A percentile compares a stretch with the other conserved stretches of the same genome.
Evolutionary conservation across 2,113 vertebrate genomes (phyloP).

Genomic region (Lates calcarifer): DNA sequence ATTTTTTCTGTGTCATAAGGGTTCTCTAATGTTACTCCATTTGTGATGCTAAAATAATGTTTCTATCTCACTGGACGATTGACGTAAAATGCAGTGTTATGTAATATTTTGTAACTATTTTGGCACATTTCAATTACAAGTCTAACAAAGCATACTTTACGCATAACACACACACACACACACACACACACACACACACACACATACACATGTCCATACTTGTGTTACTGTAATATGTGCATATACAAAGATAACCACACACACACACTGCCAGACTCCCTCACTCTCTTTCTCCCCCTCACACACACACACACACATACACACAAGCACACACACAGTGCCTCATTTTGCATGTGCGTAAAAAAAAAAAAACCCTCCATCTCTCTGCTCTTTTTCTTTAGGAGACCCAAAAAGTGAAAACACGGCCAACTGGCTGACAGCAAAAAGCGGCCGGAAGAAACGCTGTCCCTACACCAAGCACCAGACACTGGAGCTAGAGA

Average conservation of each 20-base stretch:
- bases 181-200: constrained; percentile 18
- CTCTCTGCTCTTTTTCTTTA: constrained; percentile 79
- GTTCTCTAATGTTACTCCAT: not conserved
- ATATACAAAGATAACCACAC: not conserved
- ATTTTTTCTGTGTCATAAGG: not conserved
- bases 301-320: constrained; percentile 19
- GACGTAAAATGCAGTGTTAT: not conserved
- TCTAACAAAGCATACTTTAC: constrained; percentile 36
- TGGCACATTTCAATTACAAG: constrained; percentile 1
- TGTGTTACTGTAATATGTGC: not conserved
- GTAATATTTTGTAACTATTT: not conserved
- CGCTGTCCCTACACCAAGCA: constrained; percentile 99
- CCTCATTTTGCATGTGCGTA: constrained; percentile 42
- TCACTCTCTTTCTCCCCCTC: too few relatives aligned
- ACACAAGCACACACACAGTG: not conserved
- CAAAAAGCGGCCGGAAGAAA: constrained; percentile 98
- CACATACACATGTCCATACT: constrained; percentile 15
- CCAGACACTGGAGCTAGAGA: constrained; percentile 99
- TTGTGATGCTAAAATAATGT: not conserved
- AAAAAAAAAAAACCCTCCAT: too few relatives aligned
- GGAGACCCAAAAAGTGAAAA: constrained; percentile 93
- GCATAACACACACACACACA: constrained; percentile 26
- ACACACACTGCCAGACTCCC: not conserved
- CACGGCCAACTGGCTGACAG: constrained; percentile 96
- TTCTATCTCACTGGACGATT: not conserved